These are phyloP conservation scores for Chiloscyllium plagiosum DNA, from an alignment of 2,113 vertebrate species.

Conservation along the genomic window DNA sequence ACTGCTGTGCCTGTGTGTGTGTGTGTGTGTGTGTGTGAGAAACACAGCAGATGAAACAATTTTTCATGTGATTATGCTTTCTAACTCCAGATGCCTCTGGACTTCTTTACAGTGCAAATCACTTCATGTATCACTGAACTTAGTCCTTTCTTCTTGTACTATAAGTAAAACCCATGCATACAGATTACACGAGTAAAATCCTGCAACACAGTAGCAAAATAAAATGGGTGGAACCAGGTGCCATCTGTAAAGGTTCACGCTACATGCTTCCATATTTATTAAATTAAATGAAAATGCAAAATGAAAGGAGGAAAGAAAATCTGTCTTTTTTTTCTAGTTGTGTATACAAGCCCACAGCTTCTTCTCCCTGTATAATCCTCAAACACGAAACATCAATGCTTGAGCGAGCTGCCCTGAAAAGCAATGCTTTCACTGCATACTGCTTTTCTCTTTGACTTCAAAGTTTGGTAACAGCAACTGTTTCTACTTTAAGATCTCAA, in stretches of 20 bases:
- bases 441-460: slow-evolving; percentile 36
- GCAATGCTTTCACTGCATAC: slow-evolving; percentile 26
- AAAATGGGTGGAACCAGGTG: slow-evolving; percentile 33
- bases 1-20: slow-evolving; percentile 19
- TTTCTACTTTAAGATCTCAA: slow-evolving; percentile 33
- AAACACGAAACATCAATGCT: slow-evolving; percentile 35
- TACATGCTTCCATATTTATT: slow-evolving; percentile 23
- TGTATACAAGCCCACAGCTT: background rate
- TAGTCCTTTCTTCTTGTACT: slow-evolving; percentile 31
- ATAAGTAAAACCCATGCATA: slow-evolving; percentile 28
- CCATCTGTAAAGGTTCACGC: background rate
- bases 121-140: slow-evolving; percentile 37
- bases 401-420: slow-evolving; percentile 13
- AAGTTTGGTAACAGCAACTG: slow-evolving; percentile 36
- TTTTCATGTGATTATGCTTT: slow-evolving; percentile 35
- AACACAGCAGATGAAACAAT: slow-evolving; percentile 32
- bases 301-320: slow-evolving; percentile 18
- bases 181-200: slow-evolving; percentile 33
- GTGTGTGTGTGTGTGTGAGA: slow-evolving; percentile 7
- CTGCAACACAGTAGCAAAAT: slow-evolving; percentile 21
- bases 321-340: background rate
- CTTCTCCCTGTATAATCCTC: slow-evolving; percentile 28
- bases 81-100: slow-evolving; percentile 24
- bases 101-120: slow-evolving; percentile 34
- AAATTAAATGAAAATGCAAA: slow-evolving; percentile 18